A percentile compares a stretch with the other conserved stretches of the same genome.
These are phyloP conservation scores for Leucoraja erinaceus DNA, from an alignment of 2,113 vertebrate genomes.

Conservation along the genomic window DNA sequence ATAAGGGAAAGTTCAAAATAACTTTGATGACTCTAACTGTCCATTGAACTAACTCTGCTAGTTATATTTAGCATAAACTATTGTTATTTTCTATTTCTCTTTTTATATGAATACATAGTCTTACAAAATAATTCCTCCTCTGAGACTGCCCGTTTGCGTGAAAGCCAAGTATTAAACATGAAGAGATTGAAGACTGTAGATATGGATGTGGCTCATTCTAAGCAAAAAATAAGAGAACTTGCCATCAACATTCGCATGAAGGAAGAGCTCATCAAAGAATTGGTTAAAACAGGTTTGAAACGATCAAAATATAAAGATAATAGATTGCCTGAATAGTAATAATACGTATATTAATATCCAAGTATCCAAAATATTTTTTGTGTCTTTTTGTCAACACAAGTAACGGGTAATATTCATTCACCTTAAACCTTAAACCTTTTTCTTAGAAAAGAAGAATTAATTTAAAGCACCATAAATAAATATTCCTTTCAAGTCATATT, in stretches of 20 bases:
- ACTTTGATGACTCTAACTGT: too few relatives aligned
- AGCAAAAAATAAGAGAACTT: constrained; percentile 72
- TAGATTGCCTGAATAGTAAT: not conserved
- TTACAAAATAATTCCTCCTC: constrained; percentile 40
- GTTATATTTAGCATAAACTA: not conserved
- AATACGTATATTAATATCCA: not conserved
- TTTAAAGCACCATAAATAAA: not conserved
- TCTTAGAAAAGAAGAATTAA: not conserved
- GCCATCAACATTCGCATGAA: constrained; percentile 74
- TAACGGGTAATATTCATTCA: not conserved
- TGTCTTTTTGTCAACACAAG: not conserved
- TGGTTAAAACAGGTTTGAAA: constrained; percentile 73
- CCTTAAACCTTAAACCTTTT: not conserved
- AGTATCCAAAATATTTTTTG: not conserved
- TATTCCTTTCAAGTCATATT: not conserved
- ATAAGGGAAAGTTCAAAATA: too few relatives aligned
- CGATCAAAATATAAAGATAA: constrained; percentile 3
- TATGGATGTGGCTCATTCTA: constrained; percentile 52
- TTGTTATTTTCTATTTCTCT: not conserved
- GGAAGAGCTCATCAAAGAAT: constrained; percentile 77
- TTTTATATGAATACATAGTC: not conserved
- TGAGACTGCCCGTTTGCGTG: constrained; percentile 54
- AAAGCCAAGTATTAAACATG: constrained; percentile 55
- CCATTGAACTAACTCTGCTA: not conserved
- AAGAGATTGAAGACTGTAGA: constrained; percentile 60